Evolutionary conservation across 2,888 invertebrate genomes (phyloP), one percentile per base, ranked within the genome.

Genomic region (Tetramorium bicarinatum): DNA sequence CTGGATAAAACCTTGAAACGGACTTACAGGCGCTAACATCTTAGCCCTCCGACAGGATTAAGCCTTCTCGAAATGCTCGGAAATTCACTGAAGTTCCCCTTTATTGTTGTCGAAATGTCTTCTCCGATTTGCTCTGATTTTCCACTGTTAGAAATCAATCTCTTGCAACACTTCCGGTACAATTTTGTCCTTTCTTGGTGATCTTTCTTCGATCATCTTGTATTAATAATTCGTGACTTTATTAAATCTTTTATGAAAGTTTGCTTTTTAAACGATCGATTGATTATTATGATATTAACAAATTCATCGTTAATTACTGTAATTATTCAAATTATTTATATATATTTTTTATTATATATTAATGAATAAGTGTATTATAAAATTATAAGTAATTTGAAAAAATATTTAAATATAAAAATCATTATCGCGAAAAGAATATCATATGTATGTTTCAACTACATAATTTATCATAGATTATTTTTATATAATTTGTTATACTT

Each of bases 21-120:
- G 66, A 84, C 80, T 85, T 85, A 80, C 85, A 85, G 80, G 74
- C 79, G 83, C 83, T 84, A 85, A 85, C 85, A 79, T 85, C 80
- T 85, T 80, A 85, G 54, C 83, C 80, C 47, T 38, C 54, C 79
- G 80, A 75, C 49, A 62, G 84, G 74, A 85, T 85, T 85, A 85
- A 79, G 80, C 52, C 21, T 62, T 74, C 47, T 74, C 41, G 66
- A 74, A 71, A 83, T 79, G 75, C 71, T 38, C 59, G 34, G 59
- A 64, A 83, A 86, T 77, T 86, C 83, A 72, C 66, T 76, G 76
- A 82, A 67, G 21, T 69, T 67, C 41, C 21, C 21, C 38, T 77
- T 52, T 54, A 47, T 66, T 44, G 61, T 66, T 54, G 56, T 29
- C 41, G 76, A 76, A 38, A 62, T 61, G 74, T 25, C 49, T 34